phyloP scores from a whole-genome alignment of 2,888 invertebrate species.

The Bugula neritina region DNA sequence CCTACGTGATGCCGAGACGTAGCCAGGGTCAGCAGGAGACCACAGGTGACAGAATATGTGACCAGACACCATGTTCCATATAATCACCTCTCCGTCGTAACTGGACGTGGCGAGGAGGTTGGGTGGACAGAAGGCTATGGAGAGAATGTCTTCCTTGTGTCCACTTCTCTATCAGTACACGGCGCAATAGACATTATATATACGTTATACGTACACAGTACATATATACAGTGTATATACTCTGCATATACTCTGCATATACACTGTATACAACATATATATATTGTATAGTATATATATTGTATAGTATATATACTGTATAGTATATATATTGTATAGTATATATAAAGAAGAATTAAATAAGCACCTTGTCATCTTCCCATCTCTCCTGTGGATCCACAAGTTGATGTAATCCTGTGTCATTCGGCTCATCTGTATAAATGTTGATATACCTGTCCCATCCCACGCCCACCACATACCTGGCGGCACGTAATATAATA shows the following conservation, averaged over 20 bases:
- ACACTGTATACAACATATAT: neutral
- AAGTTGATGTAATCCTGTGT: conserved; percentile 44
- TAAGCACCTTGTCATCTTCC: conserved; percentile 50
- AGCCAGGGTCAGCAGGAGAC: conserved; percentile 35
- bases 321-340: too few species aligned
- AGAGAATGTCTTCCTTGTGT: conserved; percentile 52
- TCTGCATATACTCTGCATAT: too few species aligned
- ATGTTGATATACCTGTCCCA: conserved; percentile 53
- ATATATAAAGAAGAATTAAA: too few species aligned
- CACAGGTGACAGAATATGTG: conserved; percentile 51
- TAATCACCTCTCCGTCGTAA: conserved; percentile 53
- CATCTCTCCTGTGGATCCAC: conserved; percentile 48
- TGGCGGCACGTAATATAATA: too few species aligned
- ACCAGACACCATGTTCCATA: conserved; percentile 54
- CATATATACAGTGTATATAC: neutral
- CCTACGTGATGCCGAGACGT: neutral
- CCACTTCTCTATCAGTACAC: conserved; percentile 40
- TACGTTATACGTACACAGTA: neutral
- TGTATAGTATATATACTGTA: too few species aligned
- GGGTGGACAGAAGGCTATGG: conserved; percentile 49
- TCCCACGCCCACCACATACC: conserved; percentile 53
- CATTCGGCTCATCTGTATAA: conserved; percentile 44
- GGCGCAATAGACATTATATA: neutral
- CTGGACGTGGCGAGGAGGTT: conserved; percentile 53
- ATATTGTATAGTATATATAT: too few species aligned